Conservation (phyloP, 1,140 invertebrate genomes). For the Halesus radiatus region DNA sequence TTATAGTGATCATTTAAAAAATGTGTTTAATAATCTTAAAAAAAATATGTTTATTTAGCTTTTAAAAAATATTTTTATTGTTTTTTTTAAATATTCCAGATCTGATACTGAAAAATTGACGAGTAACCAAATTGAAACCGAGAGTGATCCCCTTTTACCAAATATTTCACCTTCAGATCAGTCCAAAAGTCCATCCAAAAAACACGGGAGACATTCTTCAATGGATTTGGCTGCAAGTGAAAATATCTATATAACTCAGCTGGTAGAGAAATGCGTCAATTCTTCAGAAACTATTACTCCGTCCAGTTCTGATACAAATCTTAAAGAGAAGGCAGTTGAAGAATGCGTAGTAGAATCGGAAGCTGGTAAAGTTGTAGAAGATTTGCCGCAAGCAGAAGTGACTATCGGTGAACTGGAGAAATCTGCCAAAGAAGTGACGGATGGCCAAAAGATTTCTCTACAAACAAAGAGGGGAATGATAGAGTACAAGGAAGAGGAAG, state of each 20-base stretch:
- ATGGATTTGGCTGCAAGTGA: conserved; percentile 66
- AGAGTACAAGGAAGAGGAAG: conserved; percentile 52
- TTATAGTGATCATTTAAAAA: neutral
- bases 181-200: conserved; percentile 60
- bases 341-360: conserved; percentile 45
- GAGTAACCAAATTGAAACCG: conserved; percentile 16
- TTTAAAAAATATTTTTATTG: too few species aligned
- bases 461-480: neutral
- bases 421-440: neutral
- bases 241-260: conserved; percentile 65
- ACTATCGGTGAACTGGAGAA: neutral
- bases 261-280: conserved; percentile 67
- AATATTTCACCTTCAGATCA: neutral
- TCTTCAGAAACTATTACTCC: conserved; percentile 39
- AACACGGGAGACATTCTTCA: conserved; percentile 66
- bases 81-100: too few species aligned
- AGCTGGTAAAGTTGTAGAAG: neutral
- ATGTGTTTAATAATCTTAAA: neutral
- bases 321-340: conserved; percentile 26
- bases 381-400: neutral
- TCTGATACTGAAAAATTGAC: conserved; percentile 36
- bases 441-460: neutral
- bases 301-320: neutral
- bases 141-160: neutral
- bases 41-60: too few species aligned